These are phyloP conservation scores for Megalopta genalis DNA, from an alignment of 1,140 invertebrate genomes.

Conservation along the genomic window DNA sequence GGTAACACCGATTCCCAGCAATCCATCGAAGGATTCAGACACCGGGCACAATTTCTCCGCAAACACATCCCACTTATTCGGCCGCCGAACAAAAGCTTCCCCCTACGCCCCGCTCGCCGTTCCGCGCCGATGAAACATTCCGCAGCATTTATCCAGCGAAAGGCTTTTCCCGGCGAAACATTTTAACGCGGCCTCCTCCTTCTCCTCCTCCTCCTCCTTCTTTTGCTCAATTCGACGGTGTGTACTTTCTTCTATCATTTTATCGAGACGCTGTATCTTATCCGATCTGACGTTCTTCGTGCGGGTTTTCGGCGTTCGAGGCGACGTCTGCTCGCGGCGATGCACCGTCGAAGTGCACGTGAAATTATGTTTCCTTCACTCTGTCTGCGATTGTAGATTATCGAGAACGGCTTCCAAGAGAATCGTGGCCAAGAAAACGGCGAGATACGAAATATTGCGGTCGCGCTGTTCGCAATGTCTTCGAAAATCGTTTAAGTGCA, in stretches of 20 bases:
- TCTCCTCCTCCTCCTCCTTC: not conserved
- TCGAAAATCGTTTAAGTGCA: too few species aligned
- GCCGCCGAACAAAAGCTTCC: not conserved
- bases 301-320: not conserved
- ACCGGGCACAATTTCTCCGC: too few species aligned
- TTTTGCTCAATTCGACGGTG: not conserved
- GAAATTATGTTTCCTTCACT: not conserved
- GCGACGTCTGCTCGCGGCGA: not conserved
- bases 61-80: not conserved
- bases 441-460: too few species aligned
- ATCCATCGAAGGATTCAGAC: too few species aligned
- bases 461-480: too few species aligned
- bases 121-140: not conserved
- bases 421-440: too few species aligned
- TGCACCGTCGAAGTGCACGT: not conserved
- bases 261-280: conserved; percentile 1
- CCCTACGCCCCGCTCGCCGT: too few species aligned
- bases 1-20: too few species aligned
- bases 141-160: not conserved
- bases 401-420: too few species aligned
- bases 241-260: conserved; percentile 1
- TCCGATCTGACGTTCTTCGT: conserved; percentile 8
- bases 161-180: not conserved
- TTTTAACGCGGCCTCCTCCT: not conserved
- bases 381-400: not conserved